phyloP scores from a whole-genome alignment of 2,797 vertebrate genomes.

The Buphagus erythrorhynchus region DNA sequence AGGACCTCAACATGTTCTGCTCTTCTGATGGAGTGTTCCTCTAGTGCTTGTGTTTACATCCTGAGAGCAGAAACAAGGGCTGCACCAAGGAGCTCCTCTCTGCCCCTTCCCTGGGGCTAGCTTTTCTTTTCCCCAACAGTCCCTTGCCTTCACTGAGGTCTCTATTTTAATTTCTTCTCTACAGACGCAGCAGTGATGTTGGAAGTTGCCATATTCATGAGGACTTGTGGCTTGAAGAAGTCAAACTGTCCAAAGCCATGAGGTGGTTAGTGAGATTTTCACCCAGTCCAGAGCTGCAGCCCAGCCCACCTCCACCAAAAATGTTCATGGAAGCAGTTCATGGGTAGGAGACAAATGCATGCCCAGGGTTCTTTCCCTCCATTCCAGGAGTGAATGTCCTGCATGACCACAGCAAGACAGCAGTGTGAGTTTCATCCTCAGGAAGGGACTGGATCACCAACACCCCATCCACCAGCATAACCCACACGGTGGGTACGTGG shows the following conservation, averaged over 20 bases:
- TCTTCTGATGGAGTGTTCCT: not conserved
- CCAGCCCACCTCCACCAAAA: not conserved
- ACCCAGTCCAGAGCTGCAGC: not conserved
- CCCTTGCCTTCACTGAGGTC: not conserved
- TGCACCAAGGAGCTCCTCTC: not conserved
- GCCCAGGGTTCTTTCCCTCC: not conserved
- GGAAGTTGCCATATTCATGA: not conserved
- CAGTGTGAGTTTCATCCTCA: not conserved
- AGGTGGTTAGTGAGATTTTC: not conserved
- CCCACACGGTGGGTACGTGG: not conserved
- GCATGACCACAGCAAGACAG: rapidly evolving
- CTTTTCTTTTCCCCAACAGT: not conserved
- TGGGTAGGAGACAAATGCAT: not conserved
- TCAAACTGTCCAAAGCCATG: not conserved
- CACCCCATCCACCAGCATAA: not conserved
- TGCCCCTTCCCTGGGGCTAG: not conserved
- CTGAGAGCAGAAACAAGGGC: not conserved
- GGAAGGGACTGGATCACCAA: not conserved
- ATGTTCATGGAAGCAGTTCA: not conserved
- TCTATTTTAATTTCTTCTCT: not conserved
- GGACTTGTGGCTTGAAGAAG: not conserved
- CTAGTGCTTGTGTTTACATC: not conserved
- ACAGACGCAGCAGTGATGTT: not conserved
- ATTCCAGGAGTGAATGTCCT: not conserved
- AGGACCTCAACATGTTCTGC: not conserved